Percentiles rank a stretch among this genome's conserved stretches.
phyloP scores from a whole-genome alignment of 35 echinoderm and acorn worm genomes.

The Strongylocentrotus purpuratus region DNA sequence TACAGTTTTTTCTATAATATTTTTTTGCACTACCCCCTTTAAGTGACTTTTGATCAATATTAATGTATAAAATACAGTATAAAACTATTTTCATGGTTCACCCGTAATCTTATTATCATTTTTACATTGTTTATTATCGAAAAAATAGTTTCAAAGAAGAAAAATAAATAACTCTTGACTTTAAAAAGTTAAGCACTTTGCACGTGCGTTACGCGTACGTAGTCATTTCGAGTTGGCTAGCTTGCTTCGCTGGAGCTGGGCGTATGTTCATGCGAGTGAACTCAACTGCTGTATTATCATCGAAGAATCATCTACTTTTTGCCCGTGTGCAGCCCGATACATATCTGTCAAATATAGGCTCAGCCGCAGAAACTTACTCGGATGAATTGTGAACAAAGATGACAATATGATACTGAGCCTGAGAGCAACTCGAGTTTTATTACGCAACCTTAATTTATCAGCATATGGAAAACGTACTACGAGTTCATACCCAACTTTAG shows the following conservation, averaged over 20 bases:
- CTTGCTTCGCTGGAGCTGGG: neutral
- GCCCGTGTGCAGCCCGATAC: neutral
- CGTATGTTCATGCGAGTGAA: neutral
- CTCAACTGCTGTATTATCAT: neutral
- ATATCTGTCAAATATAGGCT: neutral
- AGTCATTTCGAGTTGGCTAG: neutral
- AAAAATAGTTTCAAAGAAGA: neutral
- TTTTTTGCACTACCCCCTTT: neutral
- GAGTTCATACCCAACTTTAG: neutral
- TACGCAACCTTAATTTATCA: neutral
- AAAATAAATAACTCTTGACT: neutral
- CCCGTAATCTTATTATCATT: no score
- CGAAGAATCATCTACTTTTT: neutral
- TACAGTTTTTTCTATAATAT: neutral
- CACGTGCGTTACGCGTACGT: neutral
- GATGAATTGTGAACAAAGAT: neutral
- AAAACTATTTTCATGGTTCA: no score
- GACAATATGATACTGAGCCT: neutral
- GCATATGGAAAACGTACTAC: neutral
- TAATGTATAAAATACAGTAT: no score
- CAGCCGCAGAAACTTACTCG: neutral
- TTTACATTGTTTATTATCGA: neutral
- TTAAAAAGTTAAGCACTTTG: neutral
- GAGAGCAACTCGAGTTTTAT: neutral
- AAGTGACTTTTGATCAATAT: neutral